Evolutionary conservation across 1,140 invertebrate genomes (phyloP), one percentile per base, ranked within the genome.

Genomic region (Philaenus spumarius): DNA sequence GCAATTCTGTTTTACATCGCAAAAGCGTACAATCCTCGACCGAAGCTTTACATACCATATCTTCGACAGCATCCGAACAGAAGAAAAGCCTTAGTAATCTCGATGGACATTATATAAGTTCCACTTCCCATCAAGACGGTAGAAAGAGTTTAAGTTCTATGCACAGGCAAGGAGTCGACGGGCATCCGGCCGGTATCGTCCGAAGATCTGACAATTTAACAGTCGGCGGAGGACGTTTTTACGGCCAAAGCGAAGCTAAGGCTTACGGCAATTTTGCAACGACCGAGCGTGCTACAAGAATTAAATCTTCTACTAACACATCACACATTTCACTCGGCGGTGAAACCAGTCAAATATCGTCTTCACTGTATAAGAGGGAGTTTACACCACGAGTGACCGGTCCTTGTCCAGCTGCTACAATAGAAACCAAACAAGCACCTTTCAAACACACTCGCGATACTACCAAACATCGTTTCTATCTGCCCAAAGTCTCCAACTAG

Each of bases 391-490:
- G 80, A 55, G 80, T 81, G 60, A 74, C 62, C 11, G 86, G 84
- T 45, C 86, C 86, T 0, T 92, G 89, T 72, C 88, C 89, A 2
- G 89, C 86, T 4, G 77, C 87, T 23, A 74, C 89, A 14, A 77
- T 91, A 9, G 85, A 90, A 65, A 77, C 80, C 0, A 60, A 59
- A 22, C 57, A 51, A 20, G 53, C 66, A 12, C 83, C 84, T 17
- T 91, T 87, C 69, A 87, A 87, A 69, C 87, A 90, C 65, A 88
- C 87, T 1, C 79, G 88, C 59, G 86, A 90, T 68, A 88, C 88
- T 0, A 83, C 80, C 45, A 84, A 87, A 67, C 89, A 91, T 68
- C 89, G 89, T 68, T 91, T 90, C 69, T 92, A 90, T 67, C 78
- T 86, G 68, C 80, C 85, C 20, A 65, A 63, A 58, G 61, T 64